phyloP scores from a whole-genome alignment of 2,888 invertebrate species.

The Eustalomyia histrio region DNA sequence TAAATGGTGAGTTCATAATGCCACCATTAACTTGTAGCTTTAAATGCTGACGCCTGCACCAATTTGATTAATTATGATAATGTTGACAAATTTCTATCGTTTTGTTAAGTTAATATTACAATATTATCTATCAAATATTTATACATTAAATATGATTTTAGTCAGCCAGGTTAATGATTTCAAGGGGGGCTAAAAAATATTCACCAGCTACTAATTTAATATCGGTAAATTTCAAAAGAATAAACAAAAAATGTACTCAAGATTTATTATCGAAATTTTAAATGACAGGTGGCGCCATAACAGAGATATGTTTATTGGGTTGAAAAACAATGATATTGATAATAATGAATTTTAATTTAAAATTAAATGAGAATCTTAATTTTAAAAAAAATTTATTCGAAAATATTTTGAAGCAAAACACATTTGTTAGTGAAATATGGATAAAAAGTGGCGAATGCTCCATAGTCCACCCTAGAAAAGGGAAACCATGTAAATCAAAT shows the following conservation, averaged over 20 bases:
- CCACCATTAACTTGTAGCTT: slow-evolving; percentile 30
- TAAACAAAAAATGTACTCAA: not conserved
- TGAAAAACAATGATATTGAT: not conserved
- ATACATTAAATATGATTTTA: slow-evolving; percentile 7
- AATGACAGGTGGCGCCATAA: slow-evolving; percentile 49
- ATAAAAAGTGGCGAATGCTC: too few species aligned
- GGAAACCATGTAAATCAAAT: too few species aligned
- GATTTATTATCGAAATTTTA: slow-evolving; percentile 30
- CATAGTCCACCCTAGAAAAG: too few species aligned
- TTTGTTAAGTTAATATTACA: slow-evolving; percentile 60
- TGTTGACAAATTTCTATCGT: slow-evolving; percentile 66
- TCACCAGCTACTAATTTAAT: not conserved
- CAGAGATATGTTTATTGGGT: not conserved
- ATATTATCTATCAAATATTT: slow-evolving; percentile 40
- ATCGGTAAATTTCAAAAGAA: not conserved
- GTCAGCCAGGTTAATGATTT: not conserved
- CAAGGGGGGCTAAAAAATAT: not conserved
- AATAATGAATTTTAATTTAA: not conserved
- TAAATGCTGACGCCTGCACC: slow-evolving; percentile 53
- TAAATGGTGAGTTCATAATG: slow-evolving; percentile 3
- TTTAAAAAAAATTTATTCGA: too few species aligned
- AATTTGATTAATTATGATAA: slow-evolving; percentile 70
- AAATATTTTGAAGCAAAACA: too few species aligned
- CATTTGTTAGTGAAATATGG: too few species aligned
- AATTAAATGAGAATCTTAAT: not conserved